A percentile compares a stretch with the other conserved stretches of the same genome.
Conservation (phyloP, 2,888 invertebrate genomes). For the Allacma fusca region DNA sequence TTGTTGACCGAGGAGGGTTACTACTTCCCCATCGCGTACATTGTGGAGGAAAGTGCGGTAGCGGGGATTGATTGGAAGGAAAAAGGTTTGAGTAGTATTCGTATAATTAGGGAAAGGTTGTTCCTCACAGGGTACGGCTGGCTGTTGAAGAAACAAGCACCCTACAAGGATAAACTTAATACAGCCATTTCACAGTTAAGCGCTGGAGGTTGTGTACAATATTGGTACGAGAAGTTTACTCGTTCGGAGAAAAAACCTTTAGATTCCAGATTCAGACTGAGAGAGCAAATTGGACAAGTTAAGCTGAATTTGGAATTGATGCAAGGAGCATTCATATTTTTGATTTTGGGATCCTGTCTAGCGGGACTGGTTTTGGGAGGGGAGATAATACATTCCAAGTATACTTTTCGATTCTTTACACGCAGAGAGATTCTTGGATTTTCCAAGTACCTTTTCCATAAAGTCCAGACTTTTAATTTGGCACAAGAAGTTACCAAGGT, state of each 20-base stretch:
- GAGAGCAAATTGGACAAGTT: conserved; percentile 54
- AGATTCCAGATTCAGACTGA: conserved; percentile 48
- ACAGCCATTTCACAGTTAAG: conserved; percentile 50
- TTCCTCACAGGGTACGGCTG: conserved; percentile 54
- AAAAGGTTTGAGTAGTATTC: conserved; percentile 49
- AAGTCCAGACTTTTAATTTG: conserved; percentile 18
- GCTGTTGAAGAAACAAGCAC: conserved; percentile 48
- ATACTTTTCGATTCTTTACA: conserved; percentile 53
- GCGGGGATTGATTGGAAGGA: conserved; percentile 51
- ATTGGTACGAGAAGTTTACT: conserved; percentile 50
- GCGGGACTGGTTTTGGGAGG: conserved; percentile 45
- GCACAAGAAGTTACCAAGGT: conserved; percentile 9
- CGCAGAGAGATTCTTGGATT: conserved; percentile 42
- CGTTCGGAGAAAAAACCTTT: conserved; percentile 48
- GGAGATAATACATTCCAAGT: conserved; percentile 50
- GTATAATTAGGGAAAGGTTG: conserved; percentile 53
- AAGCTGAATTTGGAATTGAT: conserved; percentile 53
- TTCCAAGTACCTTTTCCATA: not conserved
- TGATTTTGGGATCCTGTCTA: conserved; percentile 51
- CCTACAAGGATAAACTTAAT: conserved; percentile 54
- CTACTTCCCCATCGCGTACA: conserved; percentile 46
- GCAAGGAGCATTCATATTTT: conserved; percentile 58
- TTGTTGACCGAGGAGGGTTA: conserved; percentile 9
- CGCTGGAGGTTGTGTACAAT: conserved; percentile 49
- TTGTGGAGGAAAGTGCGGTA: conserved; percentile 54